Evolutionary conservation across 2,888 invertebrate genomes (phyloP), one percentile per base, ranked within the genome.

Genomic region (Callyntrura guangdongensis): DNA sequence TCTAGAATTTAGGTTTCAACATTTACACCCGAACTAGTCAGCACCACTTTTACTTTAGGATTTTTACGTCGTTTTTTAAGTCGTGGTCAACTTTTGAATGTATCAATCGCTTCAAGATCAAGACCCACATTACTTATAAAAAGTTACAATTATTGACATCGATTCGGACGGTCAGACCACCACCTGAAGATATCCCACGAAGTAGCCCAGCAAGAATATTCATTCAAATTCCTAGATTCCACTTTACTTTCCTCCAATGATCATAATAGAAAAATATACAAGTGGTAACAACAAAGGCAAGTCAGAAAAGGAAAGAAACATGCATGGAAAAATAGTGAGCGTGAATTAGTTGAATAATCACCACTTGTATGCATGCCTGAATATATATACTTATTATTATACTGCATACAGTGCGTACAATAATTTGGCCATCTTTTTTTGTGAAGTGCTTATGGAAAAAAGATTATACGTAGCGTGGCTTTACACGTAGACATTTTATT

Each of bases 101-200:
- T 53, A 9, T 47, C 3, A n/a, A n/a, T n/a, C n/a, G n/a, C n/a
- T n/a, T n/a, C n/a, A n/a, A n/a, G n/a, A n/a, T n/a, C n/a, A 47
- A 49, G 20, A 25, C 49, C 17, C 53, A n/a, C 59, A 81, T 69
- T 22, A 53, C 36, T 72, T 72, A 9, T 12, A 45, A 53, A 79
- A 86, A 79, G 79, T 79, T 79, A 88, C 72, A 87, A 82, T 74
- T 82, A 89, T 83, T 89, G 89, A 83, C 83, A 89, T 20, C 74
- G 9, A 27, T 17, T 17, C 27, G 0, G 22, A 47, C 47, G 74
- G n/a, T 11, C 0, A 72, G 25, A 86, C 20, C 45, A 53, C 79
- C 86, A 89, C 89, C 72, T n/a, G 74, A 74, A 27, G 83, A 59
- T 61, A 89, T 89, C 83, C 89, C 74, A 89, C 83, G 47, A 89